Conservation (phyloP, 2,888 invertebrate species). For the Stenodema calcarata region DNA sequence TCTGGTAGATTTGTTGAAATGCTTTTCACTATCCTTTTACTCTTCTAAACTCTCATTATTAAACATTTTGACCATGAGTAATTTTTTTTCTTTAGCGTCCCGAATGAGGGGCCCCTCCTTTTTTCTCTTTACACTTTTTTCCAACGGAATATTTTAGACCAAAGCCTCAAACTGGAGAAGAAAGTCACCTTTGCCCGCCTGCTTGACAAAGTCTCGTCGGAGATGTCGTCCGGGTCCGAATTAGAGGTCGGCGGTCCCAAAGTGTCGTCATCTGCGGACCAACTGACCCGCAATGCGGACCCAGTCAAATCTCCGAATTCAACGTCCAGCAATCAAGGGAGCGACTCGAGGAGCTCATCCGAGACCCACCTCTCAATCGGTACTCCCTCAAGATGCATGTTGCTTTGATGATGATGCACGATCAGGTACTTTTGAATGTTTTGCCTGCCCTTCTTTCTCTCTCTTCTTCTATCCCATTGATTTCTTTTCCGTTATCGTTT, state of each 20-base stretch:
- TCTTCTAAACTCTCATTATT: not conserved
- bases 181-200: conserved; percentile 79
- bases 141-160: conserved; percentile 32
- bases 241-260: conserved; percentile 64
- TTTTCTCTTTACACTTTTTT: not conserved
- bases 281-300: conserved; percentile 60
- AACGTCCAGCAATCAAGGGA: conserved; percentile 77
- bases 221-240: conserved; percentile 78
- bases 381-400: conserved; percentile 53
- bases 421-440: conserved; percentile 38
- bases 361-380: conserved; percentile 56
- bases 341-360: conserved; percentile 72
- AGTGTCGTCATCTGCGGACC: conserved; percentile 41
- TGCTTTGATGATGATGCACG: conserved; percentile 54
- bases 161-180: conserved; percentile 70
- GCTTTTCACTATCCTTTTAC: not conserved
- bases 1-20: not conserved
- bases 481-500: not conserved
- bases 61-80: not conserved
- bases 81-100: not conserved
- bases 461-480: not conserved
- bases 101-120: not conserved
- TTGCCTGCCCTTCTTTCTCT: conserved; percentile 21
- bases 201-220: conserved; percentile 76
- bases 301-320: conserved; percentile 64